These are phyloP conservation scores for Xestia c-nigrum DNA, from an alignment of 2,888 invertebrate genomes.

Conservation along the genomic window DNA sequence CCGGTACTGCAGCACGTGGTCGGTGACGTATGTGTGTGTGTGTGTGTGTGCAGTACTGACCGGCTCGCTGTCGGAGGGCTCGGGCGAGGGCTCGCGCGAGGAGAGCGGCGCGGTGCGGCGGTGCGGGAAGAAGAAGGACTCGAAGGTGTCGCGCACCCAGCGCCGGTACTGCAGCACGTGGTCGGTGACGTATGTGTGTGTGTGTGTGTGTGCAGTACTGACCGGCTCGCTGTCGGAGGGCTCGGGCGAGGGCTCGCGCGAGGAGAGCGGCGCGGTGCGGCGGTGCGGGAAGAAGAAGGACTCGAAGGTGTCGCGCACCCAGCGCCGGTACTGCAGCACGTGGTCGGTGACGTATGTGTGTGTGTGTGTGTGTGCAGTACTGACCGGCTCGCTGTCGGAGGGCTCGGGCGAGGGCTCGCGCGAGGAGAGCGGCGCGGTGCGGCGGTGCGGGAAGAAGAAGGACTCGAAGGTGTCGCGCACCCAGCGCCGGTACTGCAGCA, in stretches of 20 bases:
- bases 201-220: constrained; percentile 33
- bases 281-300: constrained; percentile 84
- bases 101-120: constrained; percentile 61
- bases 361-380: constrained; percentile 27
- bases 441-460: constrained; percentile 83
- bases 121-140: constrained; percentile 85
- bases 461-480: constrained; percentile 86
- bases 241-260: constrained; percentile 45
- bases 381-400: constrained; percentile 75
- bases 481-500: constrained; percentile 92
- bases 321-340: constrained; percentile 92
- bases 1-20: too few relatives aligned
- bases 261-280: constrained; percentile 57
- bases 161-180: constrained; percentile 94
- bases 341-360: constrained; percentile 98
- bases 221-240: constrained; percentile 75
- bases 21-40: too few relatives aligned
- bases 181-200: constrained; percentile 98
- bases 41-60: constrained; percentile 59
- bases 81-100: constrained; percentile 48
- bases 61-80: constrained; percentile 73
- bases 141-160: constrained; percentile 88
- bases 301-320: constrained; percentile 87
- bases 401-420: constrained; percentile 44
- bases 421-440: constrained; percentile 56